Base-by-base conservation (phyloP, 2,113 vertebrate species). In the Gymnobelideus leadbeateri region DNA sequence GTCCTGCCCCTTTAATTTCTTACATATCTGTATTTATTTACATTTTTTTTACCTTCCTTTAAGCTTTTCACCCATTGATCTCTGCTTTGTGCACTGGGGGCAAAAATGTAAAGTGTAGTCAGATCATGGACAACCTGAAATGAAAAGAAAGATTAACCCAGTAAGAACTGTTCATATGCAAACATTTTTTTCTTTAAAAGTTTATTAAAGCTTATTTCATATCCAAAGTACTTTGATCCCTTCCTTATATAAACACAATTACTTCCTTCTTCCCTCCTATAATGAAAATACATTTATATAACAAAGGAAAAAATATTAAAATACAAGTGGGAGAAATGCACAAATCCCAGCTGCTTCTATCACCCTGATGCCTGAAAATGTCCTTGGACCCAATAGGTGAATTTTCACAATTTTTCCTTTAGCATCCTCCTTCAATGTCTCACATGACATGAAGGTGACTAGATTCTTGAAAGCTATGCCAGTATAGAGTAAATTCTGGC, bases 71-170 rank as follows among this genome's bases (percentile, higher is more conserved):
- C 99, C 99, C 99, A 99, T 26, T 96, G 91, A 93, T 98, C 99
- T 84, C 99, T 98, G 97, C 99, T 99, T 94, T 98, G 98, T 51
- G 98, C 98, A 97, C 97, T 99, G 0, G 99, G 99, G 93, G 99
- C 99, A 97, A 99, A 99, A 89, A 99, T 96, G 92, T 99, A 99
- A 68, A 99, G 99, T 0, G 98, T 99, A 95, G 98, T 99, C 61
- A 98, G 97, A 94, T 99, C 99, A 2, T 99, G 99, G 31, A 99
- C 99, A 94, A 99, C 99, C 99, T 99, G 95, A 89, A 97, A 51
- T 51, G 54, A 91, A 95, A 92, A 52, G 97, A 91, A 91, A 92
- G 57, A 98, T 90, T 8, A 84, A 91, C 93, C 3, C 25, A 25
- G 28, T 92, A 43, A 95, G 55, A 93, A 93, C 55, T 16, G 37